Conservation (phyloP, 1,140 invertebrate genomes). For the Lepidurus packardi region DNA sequence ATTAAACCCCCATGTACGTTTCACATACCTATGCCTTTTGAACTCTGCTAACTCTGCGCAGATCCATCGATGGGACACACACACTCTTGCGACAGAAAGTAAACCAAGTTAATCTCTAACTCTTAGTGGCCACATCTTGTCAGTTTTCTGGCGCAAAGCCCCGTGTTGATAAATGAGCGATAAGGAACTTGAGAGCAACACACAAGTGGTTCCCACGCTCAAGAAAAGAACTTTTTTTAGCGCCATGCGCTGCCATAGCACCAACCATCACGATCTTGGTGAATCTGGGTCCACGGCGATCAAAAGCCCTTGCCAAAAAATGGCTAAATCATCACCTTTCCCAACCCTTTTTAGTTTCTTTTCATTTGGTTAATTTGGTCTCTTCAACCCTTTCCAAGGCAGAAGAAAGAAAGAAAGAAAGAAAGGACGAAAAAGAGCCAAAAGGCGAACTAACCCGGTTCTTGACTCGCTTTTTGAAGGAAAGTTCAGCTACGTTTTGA, state of each 20-base stretch:
- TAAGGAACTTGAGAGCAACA: neutral
- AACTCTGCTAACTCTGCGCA: neutral
- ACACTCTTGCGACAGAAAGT: neutral
- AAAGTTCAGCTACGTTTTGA: neutral
- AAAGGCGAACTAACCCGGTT: neutral
- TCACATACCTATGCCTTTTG: neutral
- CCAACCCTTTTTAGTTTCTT: neutral
- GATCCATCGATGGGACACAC: neutral
- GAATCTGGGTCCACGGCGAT: conserved; percentile 2
- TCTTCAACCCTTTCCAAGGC: neutral
- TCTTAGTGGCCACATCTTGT: neutral
- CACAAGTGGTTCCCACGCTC: conserved; percentile 20
- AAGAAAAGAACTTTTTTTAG: conserved; percentile 6
- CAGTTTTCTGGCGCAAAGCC: conserved; percentile 9
- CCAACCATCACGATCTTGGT: conserved; percentile 6
- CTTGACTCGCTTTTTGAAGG: neutral
- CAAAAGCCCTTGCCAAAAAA: neutral
- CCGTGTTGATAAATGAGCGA: neutral
- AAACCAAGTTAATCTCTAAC: neutral
- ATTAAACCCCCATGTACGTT: neutral
- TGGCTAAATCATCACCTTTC: neutral
- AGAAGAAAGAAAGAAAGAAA: no score
- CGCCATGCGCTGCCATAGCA: neutral
- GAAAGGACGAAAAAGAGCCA: no score
- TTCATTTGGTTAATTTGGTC: neutral